phyloP scores from a whole-genome alignment of 2,113 vertebrate genomes.

The Xiphorhynchus elegans region DNA sequence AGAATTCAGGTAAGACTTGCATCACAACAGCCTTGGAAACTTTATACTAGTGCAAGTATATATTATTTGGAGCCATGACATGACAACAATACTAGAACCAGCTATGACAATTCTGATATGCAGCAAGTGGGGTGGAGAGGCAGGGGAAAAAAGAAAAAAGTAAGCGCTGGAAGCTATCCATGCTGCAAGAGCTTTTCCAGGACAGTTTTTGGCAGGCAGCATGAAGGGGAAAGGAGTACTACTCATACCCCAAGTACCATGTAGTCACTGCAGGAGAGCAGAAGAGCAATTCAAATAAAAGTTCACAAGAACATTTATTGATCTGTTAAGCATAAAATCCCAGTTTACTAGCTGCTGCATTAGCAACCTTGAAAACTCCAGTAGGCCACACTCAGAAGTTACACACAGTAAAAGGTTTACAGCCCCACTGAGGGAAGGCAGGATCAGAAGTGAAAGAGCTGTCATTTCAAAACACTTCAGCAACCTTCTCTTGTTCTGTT shows the following conservation, averaged over 20 bases:
- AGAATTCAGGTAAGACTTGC: background rate
- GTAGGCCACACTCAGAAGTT: background rate
- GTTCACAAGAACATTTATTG: background rate
- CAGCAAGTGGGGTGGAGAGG: background rate
- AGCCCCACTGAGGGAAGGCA: accelerated
- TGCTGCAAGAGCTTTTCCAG: background rate
- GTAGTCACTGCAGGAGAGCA: accelerated
- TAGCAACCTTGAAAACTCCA: background rate
- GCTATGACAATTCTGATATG: background rate
- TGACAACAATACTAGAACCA: background rate
- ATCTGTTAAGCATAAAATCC: background rate
- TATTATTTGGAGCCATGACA: background rate
- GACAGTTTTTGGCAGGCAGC: background rate
- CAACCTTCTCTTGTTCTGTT: background rate
- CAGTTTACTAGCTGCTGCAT: background rate
- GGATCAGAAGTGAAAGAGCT: background rate
- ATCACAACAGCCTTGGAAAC: background rate
- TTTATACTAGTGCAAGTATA: accelerated
- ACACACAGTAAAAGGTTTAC: background rate
- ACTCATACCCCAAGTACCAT: background rate
- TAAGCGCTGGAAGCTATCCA: background rate
- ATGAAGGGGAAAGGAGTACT: background rate
- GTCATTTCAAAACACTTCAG: background rate
- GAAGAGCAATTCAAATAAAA: background rate
- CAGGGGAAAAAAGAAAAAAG: background rate